These are phyloP conservation scores for Thymelicus sylvestris DNA, from an alignment of 2,888 invertebrate species.

Conservation along the genomic window DNA sequence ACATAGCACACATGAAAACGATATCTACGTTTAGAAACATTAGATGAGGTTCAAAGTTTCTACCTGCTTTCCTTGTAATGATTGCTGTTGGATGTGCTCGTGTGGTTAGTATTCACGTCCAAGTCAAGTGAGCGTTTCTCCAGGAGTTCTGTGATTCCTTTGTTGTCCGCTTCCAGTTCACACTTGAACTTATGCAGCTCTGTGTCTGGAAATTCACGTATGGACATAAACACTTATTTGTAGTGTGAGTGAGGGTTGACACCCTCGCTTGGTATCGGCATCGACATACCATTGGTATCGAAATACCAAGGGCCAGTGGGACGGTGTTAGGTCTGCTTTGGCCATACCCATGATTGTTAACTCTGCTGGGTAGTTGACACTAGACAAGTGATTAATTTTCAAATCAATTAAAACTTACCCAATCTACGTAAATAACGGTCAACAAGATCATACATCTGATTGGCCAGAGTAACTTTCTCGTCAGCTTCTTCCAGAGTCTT, in stretches of 20 bases:
- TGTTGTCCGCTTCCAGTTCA: slow-evolving; percentile 99
- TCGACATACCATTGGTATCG: too few relatives aligned
- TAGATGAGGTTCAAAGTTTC: too few relatives aligned
- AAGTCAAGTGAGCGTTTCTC: slow-evolving; percentile 97
- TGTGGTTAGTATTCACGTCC: slow-evolving; percentile 86
- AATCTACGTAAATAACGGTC: slow-evolving; percentile 95
- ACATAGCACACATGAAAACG: too few relatives aligned
- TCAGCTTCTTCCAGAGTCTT: slow-evolving; percentile 97
- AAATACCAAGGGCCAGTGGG: too few relatives aligned
- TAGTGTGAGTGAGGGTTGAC: too few relatives aligned
- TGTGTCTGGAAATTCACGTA: slow-evolving; percentile 73
- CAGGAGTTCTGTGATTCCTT: slow-evolving; percentile 97
- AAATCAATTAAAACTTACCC: slow-evolving; percentile 78
- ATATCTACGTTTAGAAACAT: too few relatives aligned
- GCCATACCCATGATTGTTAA: too few relatives aligned
- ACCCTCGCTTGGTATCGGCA: too few relatives aligned
- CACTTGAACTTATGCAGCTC: slow-evolving; percentile 99
- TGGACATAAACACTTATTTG: too few relatives aligned
- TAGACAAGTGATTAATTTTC: too few relatives aligned
- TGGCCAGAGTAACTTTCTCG: slow-evolving; percentile 97
- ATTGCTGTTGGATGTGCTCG: slow-evolving; percentile 78
- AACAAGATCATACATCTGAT: slow-evolving; percentile 97
- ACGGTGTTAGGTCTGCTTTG: too few relatives aligned
- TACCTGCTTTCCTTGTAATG: slow-evolving; percentile 94
- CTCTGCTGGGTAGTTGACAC: too few relatives aligned